Base-by-base conservation (phyloP, 2,797 vertebrate species). In the Thamnophis elegans region DNA sequence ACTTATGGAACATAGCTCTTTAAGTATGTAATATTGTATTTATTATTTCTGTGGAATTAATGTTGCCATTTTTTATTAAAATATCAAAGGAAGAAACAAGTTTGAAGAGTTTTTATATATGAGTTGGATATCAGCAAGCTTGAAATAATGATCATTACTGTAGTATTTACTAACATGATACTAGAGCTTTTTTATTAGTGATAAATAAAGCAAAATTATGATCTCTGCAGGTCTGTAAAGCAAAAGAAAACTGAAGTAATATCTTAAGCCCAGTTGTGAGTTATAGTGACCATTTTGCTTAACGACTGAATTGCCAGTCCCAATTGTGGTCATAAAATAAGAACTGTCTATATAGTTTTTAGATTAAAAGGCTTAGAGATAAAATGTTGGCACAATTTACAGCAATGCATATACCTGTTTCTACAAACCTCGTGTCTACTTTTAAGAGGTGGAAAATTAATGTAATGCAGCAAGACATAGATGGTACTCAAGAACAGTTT, bases 401-500 rank as follows among this genome's bases (percentile, higher is more conserved):
- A 91, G 47, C 28, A 92, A 78, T 90, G 60, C 54, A 73, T 32
- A 65, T 55, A 65, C 28, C 62, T 65, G 28, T 65, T 65, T 65
- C 62, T n/a, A 62, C 20, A 16, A 12, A 32, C 36, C 5, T 65
- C 20, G 1, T 10, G 10, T 20, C 11, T 86, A 25, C 47, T 91
- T 85, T 36, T 42, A 20, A 32, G 47, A 5, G 47, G 59, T 26
- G 3, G 20, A 0, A 51, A 65, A 62, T 36, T 56, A 26, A 55
- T 90, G 4, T 65, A 65, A 65, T 22, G 9, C 6, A 86, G 73
- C 51, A 92, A 86, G 32, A 58, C 94, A 51, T 91, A 55, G 92
- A 89, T 93, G 93, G 94, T 56, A 94, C 91, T 92, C 54, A 91
- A 95, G 47, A 92, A 53, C 90, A 92, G 73, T 93, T 91, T 94